phyloP scores from a whole-genome alignment of 2,888 invertebrate species.

The Andrena haemorrhoa region DNA sequence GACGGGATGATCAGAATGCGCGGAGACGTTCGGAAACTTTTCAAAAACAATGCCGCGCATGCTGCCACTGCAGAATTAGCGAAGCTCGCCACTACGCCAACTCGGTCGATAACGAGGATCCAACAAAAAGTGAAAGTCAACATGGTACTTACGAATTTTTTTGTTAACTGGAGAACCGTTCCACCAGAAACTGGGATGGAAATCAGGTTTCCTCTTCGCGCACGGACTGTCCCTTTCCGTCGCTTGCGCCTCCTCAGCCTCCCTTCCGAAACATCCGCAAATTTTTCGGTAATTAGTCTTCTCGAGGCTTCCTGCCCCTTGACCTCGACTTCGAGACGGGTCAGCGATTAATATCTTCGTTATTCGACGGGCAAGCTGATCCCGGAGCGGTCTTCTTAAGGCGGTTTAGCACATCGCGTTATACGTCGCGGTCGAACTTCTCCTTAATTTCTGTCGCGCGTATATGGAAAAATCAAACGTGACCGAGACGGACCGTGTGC shows the following conservation, averaged over 20 bases:
- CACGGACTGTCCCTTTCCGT: neutral
- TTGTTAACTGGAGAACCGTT: constrained; percentile 5
- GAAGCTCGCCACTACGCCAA: neutral
- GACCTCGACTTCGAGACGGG: neutral
- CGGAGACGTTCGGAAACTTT: neutral
- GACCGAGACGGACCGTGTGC: neutral
- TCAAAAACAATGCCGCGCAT: neutral
- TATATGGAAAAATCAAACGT: neutral
- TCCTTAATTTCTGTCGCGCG: neutral
- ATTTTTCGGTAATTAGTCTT: neutral
- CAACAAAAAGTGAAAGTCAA: neutral
- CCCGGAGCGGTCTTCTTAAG: neutral
- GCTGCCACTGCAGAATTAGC: neutral
- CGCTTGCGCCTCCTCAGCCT: neutral
- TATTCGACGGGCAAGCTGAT: neutral
- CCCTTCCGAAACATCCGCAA: constrained; percentile 18
- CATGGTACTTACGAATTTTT: constrained; percentile 41
- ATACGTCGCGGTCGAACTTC: constrained; percentile 1
- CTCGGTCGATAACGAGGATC: constrained; percentile 6
- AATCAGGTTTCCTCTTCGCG: neutral
- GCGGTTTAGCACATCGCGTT: constrained; percentile 15
- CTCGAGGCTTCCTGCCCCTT: neutral
- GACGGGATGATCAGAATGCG: neutral
- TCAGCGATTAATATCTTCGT: constrained; percentile 5
- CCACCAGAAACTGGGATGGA: constrained; percentile 14